Base-by-base conservation (phyloP, 2,888 invertebrate genomes). In the Ceraclea dissimilis region DNA sequence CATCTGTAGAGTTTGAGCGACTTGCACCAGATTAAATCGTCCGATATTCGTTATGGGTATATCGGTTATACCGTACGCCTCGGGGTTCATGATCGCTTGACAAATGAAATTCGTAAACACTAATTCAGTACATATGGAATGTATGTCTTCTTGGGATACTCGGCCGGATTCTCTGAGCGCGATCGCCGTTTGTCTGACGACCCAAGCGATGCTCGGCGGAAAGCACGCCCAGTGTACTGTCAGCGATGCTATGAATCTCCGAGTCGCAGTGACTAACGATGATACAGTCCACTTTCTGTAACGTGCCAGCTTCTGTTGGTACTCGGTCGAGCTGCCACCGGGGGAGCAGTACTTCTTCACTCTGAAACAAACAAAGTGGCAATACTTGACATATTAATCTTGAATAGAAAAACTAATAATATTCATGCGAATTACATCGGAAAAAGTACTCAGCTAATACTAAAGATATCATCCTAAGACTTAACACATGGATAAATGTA, bases 1-100 rank as follows among this genome's bases (percentile, higher is more conserved):
- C 72, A 90, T 89, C 75, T 97, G 96, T 49, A 98, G 73, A 64
- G 96, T 90, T 75, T 94, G 93, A 0, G 94, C 97, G 57, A 97
- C 84, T 78, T 93, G 90, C 66, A 88, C 86, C 52, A 91, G 78
- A 74, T 90, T 98, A 71, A 93, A 94, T 34, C 95, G 78, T 4
- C 94, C 93, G 57, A 93, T 85, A 66, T 91, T 88, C 44, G 92
- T 92, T 54, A 98, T 90, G 6, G 94, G 92, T 1, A 91, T 88
- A 68, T 96, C 96, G 2, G 90, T 90, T 53, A 98, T 89, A 16
- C 96, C 97, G 71, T 93, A 88, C 1, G 93, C 88, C 70, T 97
- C 97, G 0, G 98, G 98, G 75, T 93, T 93, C 50, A 95, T 89
- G 54, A 99, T 91, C 0, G 96, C 97, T 2, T 96, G 96, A 67